Evolutionary conservation across 2,113 vertebrate species (phyloP).

Genomic region (Pavo muticus): DNA sequence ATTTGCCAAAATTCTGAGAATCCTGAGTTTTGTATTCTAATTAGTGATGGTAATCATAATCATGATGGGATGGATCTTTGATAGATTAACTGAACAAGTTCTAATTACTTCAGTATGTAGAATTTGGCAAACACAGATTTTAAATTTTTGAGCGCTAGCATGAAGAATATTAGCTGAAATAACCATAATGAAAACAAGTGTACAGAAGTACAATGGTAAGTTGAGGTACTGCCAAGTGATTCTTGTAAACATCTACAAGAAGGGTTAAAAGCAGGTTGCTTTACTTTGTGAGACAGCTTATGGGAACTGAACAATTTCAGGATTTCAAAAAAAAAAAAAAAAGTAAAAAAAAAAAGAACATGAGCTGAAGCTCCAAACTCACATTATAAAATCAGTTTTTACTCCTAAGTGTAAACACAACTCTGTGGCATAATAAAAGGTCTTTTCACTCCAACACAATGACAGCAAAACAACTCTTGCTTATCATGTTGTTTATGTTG

Average conservation of each 20-base stretch:
- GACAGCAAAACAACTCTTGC: not conserved
- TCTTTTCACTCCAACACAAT: not conserved
- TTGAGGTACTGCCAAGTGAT: accelerated
- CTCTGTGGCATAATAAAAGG: not conserved
- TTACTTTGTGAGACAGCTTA: not conserved
- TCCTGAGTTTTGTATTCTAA: not conserved
- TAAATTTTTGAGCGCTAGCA: not conserved
- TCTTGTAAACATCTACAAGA: not conserved
- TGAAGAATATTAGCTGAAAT: not conserved
- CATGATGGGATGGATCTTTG: not conserved
- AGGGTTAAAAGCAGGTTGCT: not conserved
- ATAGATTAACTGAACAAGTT: not conserved
- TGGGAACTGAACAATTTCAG: not conserved
- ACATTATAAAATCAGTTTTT: not conserved
- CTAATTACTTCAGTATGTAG: not conserved
- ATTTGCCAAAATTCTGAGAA: not conserved
- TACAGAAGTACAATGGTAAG: not conserved
- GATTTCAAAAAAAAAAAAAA: not conserved
- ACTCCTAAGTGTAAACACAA: not conserved
- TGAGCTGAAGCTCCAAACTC: not conserved
- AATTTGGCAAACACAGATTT: not conserved
- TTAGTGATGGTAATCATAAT: not conserved
- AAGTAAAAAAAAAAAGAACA: not conserved
- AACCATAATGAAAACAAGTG: not conserved
- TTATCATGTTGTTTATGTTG: not conserved